Evolutionary conservation across 2,888 invertebrate genomes (phyloP), one percentile per base, ranked within the genome.

Genomic region (Sabatieria punctata): DNA sequence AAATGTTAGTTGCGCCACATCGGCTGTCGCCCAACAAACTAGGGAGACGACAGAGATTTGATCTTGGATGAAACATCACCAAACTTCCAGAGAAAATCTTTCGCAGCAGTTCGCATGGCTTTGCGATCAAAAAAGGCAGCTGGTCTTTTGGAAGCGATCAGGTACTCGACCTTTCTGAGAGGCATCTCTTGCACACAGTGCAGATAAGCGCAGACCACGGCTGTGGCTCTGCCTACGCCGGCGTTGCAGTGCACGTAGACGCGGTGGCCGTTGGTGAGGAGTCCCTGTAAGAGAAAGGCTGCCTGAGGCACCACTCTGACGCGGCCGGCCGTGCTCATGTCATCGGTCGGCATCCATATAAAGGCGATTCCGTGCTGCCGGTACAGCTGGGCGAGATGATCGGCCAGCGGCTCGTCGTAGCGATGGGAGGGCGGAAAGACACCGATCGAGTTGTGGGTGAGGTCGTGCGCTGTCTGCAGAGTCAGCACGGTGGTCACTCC

Each of bases 181-280:
- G 22, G 4, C 39, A 44, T 39, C 4, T 13, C 40, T 15, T 15
- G 6, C n/a, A 44, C 41, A 25, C 25, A 44, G 18, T 41, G 4
- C n/a, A 44, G 23, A 41, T 44, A 44, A 11, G 19, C 45, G 25
- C 15, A 6, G 4, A 44, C 45, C 40, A 44, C 36, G 4, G 45
- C 45, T 4, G 4, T 41, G 15, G 45, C 13, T 22, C 45, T 38
- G 8, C 45, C 45, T 6, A 44, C 39, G 21, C 45, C 45, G 15
- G 45, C 45, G 21, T 44, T 44, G 23, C 45, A 44, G 22, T 44
- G 39, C 19, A 44, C 45, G 22, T 44, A 44, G 13, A 44, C 45
- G 6, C 13, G n/a, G 24, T 41, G 45, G n/a, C 45, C 45, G 21
- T 42, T 42, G 4, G 21, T 13, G 4, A 44, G 4, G 22, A 44